Conservation (phyloP, 2,797 vertebrate genomes). For the Cygnus olor region DNA sequence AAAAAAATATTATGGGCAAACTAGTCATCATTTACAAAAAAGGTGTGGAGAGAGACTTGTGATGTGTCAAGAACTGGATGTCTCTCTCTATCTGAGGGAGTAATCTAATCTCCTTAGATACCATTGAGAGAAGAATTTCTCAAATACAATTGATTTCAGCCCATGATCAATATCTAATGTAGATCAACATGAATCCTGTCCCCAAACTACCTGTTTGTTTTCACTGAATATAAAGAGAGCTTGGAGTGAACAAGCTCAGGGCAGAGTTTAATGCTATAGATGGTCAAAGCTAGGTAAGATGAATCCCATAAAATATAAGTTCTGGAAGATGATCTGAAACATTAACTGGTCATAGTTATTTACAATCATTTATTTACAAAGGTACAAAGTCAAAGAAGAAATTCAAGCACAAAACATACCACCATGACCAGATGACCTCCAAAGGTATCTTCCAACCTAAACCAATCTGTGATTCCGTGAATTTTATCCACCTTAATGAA, state of each 20-base stretch:
- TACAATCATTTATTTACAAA: neutral
- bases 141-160: neutral
- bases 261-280: neutral
- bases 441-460: neutral
- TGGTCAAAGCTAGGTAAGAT: neutral
- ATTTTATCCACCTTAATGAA: neutral
- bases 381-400: neutral
- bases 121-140: neutral
- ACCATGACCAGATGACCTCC: neutral
- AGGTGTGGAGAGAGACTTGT: neutral
- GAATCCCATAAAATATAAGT: neutral
- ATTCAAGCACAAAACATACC: neutral
- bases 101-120: neutral
- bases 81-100: neutral
- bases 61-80: neutral
- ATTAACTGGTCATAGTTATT: neutral
- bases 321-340: neutral
- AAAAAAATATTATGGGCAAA: neutral
- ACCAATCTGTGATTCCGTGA: neutral
- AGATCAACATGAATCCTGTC: neutral
- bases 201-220: neutral
- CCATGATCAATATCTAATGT: neutral
- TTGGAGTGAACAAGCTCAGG: neutral
- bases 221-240: neutral
- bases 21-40: neutral